Conservation (phyloP, 2,797 vertebrate species). For the Scolopax rusticola region DNA sequence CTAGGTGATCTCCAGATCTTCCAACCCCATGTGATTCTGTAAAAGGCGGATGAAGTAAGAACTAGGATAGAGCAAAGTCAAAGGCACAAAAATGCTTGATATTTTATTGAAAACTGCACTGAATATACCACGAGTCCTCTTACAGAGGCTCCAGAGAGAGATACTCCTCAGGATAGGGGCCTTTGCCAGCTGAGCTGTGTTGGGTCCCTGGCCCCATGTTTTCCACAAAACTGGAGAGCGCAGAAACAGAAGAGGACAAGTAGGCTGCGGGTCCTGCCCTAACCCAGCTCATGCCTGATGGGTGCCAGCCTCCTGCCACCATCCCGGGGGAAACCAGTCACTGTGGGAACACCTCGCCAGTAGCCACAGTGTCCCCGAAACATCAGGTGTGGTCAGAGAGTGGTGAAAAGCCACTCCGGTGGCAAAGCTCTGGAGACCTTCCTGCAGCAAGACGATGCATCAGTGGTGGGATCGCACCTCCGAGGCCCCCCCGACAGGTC, state of each 20-base stretch:
- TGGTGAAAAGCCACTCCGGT: not conserved
- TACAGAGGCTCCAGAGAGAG: not conserved
- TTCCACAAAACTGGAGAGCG: not conserved
- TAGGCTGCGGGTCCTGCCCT: not conserved
- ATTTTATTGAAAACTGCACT: not conserved
- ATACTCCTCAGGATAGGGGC: not conserved
- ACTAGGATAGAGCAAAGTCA: not conserved
- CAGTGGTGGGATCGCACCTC: not conserved
- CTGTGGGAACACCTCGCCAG: not conserved
- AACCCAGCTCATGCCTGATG: rapidly evolving
- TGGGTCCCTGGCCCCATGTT: rapidly evolving
- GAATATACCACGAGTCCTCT: not conserved
- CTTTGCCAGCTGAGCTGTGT: not conserved
- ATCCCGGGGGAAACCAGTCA: not conserved
- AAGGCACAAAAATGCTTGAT: not conserved
- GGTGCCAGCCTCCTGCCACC: not conserved
- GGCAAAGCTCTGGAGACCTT: not conserved
- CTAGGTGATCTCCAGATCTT: no score
- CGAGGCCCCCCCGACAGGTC: not conserved
- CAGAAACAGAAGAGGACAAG: not conserved
- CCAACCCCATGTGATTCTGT: no score
- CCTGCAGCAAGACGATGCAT: rapidly evolving
- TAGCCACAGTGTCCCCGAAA: rapidly evolving
- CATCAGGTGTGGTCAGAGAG: rapidly evolving
- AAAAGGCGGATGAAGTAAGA: not conserved